Base-by-base conservation (phyloP, 2,888 invertebrate species). In the Anagyrus pseudococci region DNA sequence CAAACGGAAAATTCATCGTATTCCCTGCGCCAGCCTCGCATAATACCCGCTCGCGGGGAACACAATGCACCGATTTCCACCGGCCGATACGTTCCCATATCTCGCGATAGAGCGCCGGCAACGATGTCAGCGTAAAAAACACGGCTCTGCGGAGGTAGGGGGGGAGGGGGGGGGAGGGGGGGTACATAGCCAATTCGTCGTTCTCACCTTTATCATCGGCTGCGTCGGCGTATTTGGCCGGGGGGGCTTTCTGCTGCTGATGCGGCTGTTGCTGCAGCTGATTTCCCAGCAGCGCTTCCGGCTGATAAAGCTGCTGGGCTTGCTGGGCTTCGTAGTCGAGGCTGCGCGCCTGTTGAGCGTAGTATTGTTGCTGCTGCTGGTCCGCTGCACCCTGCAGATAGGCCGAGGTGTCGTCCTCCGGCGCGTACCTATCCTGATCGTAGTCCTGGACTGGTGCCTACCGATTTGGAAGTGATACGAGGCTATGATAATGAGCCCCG, bases 231-330 rank as follows among this genome's bases (percentile, higher is more conserved):
- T 76, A 76, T 52, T 79, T 79, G 1, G 74, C 70, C 2, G 71
- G 41, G 0, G 69, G 70, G 3, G 70, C 58, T 62, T 76, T 79
- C 41, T 77, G 79, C 57, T 75, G 76, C 70, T 63, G 22, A 65
- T 77, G 79, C 44, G 75, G 60, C 26, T 75, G 76, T 67, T 79
- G 22, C 66, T 77, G 79, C 44, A 75, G 60, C 26, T 75, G 76
- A 67, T 79, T 78, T 44, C 74, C 77, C 20, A 77, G 73, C 1
- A 62, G 46, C 15, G 78, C 62, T 73, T 77, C 77, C 58, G 73
- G 75, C 41, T 75, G 75, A 43, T 78, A 75, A n/a, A 62, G 64
- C 17, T 41, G 40, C 20, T 43, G 60, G 29, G 62, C 64, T 15
- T 63, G 64, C 15, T 58, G 62, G 4, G 58, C 17, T 17, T 68